Percentiles rank a stretch among this genome's conserved stretches.
phyloP scores from a whole-genome alignment of 2,888 invertebrate species.

The Andrena minutula region DNA sequence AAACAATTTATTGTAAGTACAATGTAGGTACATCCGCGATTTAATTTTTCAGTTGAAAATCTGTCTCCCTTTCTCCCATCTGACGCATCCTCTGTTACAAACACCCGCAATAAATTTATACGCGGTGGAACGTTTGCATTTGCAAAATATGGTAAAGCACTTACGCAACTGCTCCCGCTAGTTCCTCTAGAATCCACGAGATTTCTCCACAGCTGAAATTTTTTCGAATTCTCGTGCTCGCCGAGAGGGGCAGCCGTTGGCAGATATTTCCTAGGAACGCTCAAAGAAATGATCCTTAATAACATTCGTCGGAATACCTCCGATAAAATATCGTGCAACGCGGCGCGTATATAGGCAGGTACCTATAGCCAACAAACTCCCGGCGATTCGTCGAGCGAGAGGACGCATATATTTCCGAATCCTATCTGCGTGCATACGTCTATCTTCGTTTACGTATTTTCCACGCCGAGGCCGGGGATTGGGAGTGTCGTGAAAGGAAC shows the following conservation, averaged over 20 bases:
- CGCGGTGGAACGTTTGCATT: not conserved
- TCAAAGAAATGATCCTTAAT: constrained; percentile 42
- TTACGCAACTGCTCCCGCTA: not conserved
- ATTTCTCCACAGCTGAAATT: constrained; percentile 5
- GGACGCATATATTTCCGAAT: constrained; percentile 56
- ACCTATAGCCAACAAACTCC: constrained; percentile 42
- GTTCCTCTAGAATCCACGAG: constrained; percentile 12
- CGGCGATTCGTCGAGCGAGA: constrained; percentile 51
- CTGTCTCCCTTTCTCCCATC: no score
- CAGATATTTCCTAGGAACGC: constrained; percentile 5
- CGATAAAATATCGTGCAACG: constrained; percentile 52
- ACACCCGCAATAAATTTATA: not conserved
- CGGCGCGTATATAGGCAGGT: not conserved
- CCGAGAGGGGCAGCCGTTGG: not conserved
- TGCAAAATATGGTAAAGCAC: no score
- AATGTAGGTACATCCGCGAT: no score
- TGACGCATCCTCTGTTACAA: no score
- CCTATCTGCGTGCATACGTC: constrained; percentile 61
- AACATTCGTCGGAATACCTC: constrained; percentile 31
- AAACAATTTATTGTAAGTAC: no score
- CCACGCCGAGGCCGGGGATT: constrained; percentile 60
- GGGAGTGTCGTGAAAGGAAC: constrained; percentile 64
- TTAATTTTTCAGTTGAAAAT: no score
- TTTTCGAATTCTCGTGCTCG: constrained; percentile 2
- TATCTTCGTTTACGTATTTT: constrained; percentile 70